These are phyloP conservation scores for Mystacides longicornis DNA, from an alignment of 2,888 invertebrate genomes.

Conservation along the genomic window DNA sequence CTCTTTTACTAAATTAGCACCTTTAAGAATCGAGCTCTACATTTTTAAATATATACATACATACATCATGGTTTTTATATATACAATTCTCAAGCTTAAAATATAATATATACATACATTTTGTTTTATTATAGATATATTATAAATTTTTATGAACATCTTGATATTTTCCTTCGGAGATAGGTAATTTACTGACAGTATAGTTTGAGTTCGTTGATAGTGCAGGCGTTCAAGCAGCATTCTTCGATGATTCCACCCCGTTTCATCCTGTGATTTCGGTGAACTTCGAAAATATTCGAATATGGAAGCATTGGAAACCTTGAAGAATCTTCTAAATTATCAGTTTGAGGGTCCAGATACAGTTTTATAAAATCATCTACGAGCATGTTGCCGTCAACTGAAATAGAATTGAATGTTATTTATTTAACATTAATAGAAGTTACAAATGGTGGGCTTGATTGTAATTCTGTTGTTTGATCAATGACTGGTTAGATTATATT, in stretches of 20 bases:
- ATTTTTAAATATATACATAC: too few relatives aligned
- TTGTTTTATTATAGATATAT: too few relatives aligned
- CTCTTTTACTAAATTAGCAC: too few relatives aligned
- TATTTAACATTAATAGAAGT: too few relatives aligned
- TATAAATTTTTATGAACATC: too few relatives aligned
- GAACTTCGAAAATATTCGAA: too few relatives aligned
- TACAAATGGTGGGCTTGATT: too few relatives aligned
- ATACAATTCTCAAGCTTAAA: not conserved
- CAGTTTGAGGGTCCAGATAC: too few relatives aligned
- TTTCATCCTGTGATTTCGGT: constrained; percentile 8
- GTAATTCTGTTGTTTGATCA: too few relatives aligned
- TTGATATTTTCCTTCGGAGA: too few relatives aligned
- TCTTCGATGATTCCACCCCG: constrained; percentile 38
- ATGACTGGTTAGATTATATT: too few relatives aligned
- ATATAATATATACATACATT: not conserved
- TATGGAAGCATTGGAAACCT: constrained; percentile 14
- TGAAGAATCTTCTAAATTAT: constrained; percentile 9
- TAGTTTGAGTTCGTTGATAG: constrained; percentile 32
- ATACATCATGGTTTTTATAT: not conserved
- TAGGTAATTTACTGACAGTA: constrained; percentile 31
- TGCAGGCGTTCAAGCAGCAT: constrained; percentile 39
- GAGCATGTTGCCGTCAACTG: not conserved
- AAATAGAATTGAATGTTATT: too few relatives aligned
- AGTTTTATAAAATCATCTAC: not conserved
- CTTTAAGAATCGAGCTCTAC: not conserved